Percentiles rank a stretch among this genome's conserved stretches.
These are phyloP conservation scores for Scyliorhinus canicula DNA, from an alignment of 2,797 vertebrate species.

Conservation along the genomic window DNA sequence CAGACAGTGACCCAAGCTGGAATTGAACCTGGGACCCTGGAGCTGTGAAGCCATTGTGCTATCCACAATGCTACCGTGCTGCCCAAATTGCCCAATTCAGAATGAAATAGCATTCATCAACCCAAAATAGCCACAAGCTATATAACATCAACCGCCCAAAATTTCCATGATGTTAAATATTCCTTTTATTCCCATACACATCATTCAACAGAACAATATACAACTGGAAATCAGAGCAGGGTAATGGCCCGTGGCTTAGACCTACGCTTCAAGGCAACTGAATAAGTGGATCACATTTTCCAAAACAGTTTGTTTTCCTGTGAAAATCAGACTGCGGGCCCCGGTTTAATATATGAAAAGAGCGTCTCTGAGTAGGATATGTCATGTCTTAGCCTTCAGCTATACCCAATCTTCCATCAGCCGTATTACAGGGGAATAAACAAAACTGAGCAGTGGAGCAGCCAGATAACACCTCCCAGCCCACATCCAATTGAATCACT, in stretches of 20 bases:
- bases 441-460: neutral
- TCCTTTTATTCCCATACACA: neutral
- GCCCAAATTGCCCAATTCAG: neutral
- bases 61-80: too few relatives aligned
- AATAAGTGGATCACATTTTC: neutral
- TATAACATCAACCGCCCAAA: neutral
- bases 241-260: neutral
- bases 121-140: neutral
- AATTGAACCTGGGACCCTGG: too few relatives aligned
- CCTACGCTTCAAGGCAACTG: neutral
- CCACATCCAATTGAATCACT: neutral
- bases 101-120: neutral
- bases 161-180: neutral
- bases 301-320: neutral
- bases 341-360: neutral
- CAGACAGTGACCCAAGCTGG: too few relatives aligned
- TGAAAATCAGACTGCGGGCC: neutral
- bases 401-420: neutral
- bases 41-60: too few relatives aligned
- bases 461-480: neutral
- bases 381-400: neutral
- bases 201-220: neutral
- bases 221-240: neutral
- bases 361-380: neutral
- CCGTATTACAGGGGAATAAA: neutral